Evolutionary conservation across 2,113 vertebrate genomes (phyloP).

Genomic region (Bagarius yarrelli): DNA sequence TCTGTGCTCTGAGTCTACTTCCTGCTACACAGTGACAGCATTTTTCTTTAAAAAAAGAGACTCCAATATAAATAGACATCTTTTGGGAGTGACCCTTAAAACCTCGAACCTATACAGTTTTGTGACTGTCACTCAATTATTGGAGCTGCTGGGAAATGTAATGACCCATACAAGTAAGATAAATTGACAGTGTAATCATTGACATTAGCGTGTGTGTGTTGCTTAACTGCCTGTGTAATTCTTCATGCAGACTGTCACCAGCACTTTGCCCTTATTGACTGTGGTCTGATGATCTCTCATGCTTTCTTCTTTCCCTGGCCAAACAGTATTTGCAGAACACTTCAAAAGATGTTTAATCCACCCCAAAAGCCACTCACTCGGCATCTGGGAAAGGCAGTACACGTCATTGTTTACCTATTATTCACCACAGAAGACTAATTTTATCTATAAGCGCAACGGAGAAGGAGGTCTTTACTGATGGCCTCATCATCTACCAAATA

Average conservation of each 20-base stretch:
- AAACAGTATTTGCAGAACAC: slow-evolving; percentile 37
- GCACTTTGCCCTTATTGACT: slow-evolving; percentile 44
- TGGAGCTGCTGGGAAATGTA: slow-evolving; percentile 22
- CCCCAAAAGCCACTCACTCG: slow-evolving; percentile 18
- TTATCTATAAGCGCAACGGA: slow-evolving; percentile 1
- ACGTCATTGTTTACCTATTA: slow-evolving; percentile 31
- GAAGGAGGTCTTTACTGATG: slow-evolving; percentile 3
- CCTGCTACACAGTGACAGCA: no score
- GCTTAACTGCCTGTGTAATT: slow-evolving; percentile 48
- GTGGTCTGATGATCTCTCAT: slow-evolving; percentile 23
- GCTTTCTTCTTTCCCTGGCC: slow-evolving; percentile 15
- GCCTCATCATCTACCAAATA: not conserved
- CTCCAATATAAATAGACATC: slow-evolving; percentile 4
- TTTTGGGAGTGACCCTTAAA: not conserved
- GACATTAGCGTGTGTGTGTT: slow-evolving; percentile 31
- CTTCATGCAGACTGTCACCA: slow-evolving; percentile 36
- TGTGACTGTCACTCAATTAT: slow-evolving; percentile 16
- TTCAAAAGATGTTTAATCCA: slow-evolving; percentile 37
- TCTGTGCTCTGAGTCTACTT: no score
- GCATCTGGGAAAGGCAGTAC: slow-evolving; percentile 8
- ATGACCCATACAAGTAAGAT: slow-evolving; percentile 23
- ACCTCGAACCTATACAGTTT: slow-evolving; percentile 11
- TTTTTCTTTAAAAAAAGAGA: not conserved
- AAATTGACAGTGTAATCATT: slow-evolving; percentile 47
- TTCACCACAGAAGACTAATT: slow-evolving; percentile 2